Percentiles rank a stretch among this genome's conserved stretches.
These are phyloP conservation scores for Lithobates pipiens DNA, from an alignment of 2,797 vertebrate genomes.

Conservation along the genomic window DNA sequence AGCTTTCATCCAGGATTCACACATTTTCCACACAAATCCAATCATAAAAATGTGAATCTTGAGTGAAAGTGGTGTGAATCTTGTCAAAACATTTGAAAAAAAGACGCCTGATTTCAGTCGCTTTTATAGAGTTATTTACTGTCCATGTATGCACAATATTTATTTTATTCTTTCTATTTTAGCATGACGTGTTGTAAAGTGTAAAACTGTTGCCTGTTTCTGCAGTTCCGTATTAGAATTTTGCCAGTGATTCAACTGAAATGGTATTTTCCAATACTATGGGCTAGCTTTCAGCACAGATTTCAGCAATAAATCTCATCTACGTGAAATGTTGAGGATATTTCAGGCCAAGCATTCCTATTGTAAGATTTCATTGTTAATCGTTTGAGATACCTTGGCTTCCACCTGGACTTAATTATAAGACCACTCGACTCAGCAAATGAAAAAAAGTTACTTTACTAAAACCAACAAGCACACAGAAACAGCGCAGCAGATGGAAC, in stretches of 20 bases:
- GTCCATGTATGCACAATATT: not conserved
- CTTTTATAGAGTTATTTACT: not conserved
- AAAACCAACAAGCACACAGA: constrained; percentile 43
- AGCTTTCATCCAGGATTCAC: no score
- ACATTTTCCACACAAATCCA: no score
- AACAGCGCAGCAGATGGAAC: constrained; percentile 42
- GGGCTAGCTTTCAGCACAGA: not conserved
- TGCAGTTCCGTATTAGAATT: not conserved
- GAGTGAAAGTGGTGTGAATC: no score
- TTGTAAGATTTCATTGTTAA: constrained; percentile 9
- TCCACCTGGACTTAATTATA: constrained; percentile 41
- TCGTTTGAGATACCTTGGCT: constrained; percentile 1
- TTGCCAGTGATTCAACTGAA: constrained; percentile 1
- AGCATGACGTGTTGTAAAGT: not conserved
- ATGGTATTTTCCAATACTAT: not conserved
- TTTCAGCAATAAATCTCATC: not conserved
- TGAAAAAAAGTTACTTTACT: constrained; percentile 40
- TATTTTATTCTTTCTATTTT: not conserved
- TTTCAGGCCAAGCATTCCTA: constrained; percentile 17
- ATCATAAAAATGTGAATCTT: no score
- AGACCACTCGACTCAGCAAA: constrained; percentile 29
- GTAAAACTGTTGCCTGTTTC: not conserved
- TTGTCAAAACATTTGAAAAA: no score
- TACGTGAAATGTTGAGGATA: constrained; percentile 23
- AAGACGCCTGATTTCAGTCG: not conserved